Conservation (phyloP, 2,113 vertebrate species). For the Mus pahari region DNA sequence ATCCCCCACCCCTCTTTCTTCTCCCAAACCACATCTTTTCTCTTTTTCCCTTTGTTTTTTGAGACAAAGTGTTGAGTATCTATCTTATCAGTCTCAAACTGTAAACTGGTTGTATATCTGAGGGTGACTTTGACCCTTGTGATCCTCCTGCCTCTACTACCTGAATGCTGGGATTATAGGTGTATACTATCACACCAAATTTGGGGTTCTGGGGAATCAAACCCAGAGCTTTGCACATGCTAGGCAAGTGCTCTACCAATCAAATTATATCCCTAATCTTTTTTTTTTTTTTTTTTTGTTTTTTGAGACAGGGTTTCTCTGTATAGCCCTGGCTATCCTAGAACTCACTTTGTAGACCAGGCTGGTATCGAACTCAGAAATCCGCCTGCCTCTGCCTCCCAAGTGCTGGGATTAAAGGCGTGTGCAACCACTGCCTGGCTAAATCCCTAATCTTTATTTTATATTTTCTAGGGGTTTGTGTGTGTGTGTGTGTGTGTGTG, state of each 20-base stretch:
- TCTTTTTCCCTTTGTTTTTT: neutral
- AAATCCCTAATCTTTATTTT: too few relatives aligned
- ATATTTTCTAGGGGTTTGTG: too few relatives aligned
- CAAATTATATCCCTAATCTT: neutral
- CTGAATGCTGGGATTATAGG: neutral
- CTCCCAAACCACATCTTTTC: too few relatives aligned
- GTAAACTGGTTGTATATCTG: neutral
- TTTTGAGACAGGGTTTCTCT: too few relatives aligned
- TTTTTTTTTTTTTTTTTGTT: too few relatives aligned
- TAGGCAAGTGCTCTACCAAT: neutral
- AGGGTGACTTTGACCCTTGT: neutral
- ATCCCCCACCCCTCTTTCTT: rapidly evolving
- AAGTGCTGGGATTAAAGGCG: too few relatives aligned
- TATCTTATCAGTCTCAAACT: neutral
- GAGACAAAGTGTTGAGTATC: neutral
- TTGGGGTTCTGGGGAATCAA: neutral
- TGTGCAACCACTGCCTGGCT: too few relatives aligned
- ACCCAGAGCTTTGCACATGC: neutral
- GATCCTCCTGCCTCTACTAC: neutral
- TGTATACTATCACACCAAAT: neutral
- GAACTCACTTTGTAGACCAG: too few relatives aligned
- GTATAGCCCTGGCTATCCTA: too few relatives aligned
- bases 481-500: too few relatives aligned
- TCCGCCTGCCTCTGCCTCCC: too few relatives aligned
- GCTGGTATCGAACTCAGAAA: too few relatives aligned